Percentiles rank a stretch among this genome's conserved stretches.
These are phyloP conservation scores for Archivesica marissinica DNA, from an alignment of 1,140 invertebrate genomes.

Conservation along the genomic window DNA sequence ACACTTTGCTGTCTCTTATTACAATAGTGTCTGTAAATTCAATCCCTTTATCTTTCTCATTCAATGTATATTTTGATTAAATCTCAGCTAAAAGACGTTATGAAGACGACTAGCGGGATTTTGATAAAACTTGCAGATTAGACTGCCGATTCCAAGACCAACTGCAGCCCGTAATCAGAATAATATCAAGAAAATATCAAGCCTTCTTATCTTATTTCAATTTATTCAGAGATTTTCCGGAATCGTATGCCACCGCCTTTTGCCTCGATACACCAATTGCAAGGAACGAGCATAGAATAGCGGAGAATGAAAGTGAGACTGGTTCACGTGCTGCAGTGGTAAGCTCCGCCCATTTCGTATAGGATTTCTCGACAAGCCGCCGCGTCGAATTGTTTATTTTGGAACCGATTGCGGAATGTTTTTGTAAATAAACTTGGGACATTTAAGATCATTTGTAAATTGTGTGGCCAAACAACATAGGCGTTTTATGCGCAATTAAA, in stretches of 20 bases:
- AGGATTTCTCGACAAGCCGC: constrained; percentile 24
- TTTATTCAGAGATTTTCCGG: constrained; percentile 34
- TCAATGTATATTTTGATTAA: constrained; percentile 47
- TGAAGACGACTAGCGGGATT: neutral
- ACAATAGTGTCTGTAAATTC: constrained; percentile 41
- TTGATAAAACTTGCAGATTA: constrained; percentile 53
- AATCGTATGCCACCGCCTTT: constrained; percentile 13
- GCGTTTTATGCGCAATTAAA: constrained; percentile 57
- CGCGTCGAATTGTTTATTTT: constrained; percentile 43
- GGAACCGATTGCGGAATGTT: constrained; percentile 46
- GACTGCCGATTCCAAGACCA: neutral
- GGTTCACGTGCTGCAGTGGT: neutral
- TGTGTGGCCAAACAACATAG: constrained; percentile 61
- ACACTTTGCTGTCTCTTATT: constrained; percentile 22
- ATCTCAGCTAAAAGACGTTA: constrained; percentile 7
- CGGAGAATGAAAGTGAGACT: constrained; percentile 32
- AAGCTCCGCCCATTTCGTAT: constrained; percentile 1
- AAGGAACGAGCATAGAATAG: neutral
- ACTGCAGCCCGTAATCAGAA: constrained; percentile 40
- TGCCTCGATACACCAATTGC: constrained; percentile 1
- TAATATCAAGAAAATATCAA: constrained; percentile 56
- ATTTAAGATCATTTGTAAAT: constrained; percentile 53
- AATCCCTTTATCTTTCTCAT: constrained; percentile 13
- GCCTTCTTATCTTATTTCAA: constrained; percentile 41
- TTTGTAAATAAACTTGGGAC: constrained; percentile 62